Conservation (phyloP, 2,888 invertebrate genomes). For the Platycheirus rosarum region DNA sequence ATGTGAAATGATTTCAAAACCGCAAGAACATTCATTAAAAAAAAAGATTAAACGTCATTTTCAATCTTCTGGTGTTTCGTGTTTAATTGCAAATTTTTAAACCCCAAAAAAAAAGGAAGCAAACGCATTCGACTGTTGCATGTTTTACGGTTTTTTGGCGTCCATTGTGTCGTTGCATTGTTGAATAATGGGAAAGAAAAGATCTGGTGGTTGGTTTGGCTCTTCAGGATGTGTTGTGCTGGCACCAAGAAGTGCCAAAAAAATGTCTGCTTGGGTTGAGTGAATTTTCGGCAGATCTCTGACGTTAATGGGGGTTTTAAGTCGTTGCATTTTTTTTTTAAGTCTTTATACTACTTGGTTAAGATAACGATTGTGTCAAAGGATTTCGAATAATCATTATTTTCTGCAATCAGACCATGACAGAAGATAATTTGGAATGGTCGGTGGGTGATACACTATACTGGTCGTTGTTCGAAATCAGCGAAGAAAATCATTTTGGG, state of each 20-base stretch:
- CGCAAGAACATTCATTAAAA: slow-evolving; percentile 19
- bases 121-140: slow-evolving; percentile 67
- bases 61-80: slow-evolving; percentile 28
- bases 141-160: slow-evolving; percentile 50
- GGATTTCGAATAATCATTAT: slow-evolving; percentile 54
- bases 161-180: slow-evolving; percentile 8
- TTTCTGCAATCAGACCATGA: slow-evolving; percentile 63
- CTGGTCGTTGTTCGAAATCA: slow-evolving; percentile 4
- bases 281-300: slow-evolving; percentile 41
- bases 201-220: slow-evolving; percentile 21
- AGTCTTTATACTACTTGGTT: slow-evolving; percentile 11
- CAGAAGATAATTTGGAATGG: slow-evolving; percentile 43
- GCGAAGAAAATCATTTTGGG: slow-evolving; percentile 31
- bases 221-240: slow-evolving; percentile 20
- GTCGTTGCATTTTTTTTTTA: slow-evolving; percentile 26
- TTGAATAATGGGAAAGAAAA: slow-evolving; percentile 31
- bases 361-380: slow-evolving; percentile 40
- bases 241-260: slow-evolving; percentile 8
- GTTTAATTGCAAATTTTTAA: slow-evolving; percentile 61
- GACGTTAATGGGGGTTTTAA: slow-evolving; percentile 6
- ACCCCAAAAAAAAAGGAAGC: slow-evolving; percentile 33
- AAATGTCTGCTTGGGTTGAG: slow-evolving; percentile 39
- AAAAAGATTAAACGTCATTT: slow-evolving; percentile 13
- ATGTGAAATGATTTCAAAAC: slow-evolving; percentile 47
- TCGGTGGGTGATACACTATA: slow-evolving; percentile 17